Conservation (phyloP, 2,797 vertebrate genomes). For the Bucorvus abyssinicus region DNA sequence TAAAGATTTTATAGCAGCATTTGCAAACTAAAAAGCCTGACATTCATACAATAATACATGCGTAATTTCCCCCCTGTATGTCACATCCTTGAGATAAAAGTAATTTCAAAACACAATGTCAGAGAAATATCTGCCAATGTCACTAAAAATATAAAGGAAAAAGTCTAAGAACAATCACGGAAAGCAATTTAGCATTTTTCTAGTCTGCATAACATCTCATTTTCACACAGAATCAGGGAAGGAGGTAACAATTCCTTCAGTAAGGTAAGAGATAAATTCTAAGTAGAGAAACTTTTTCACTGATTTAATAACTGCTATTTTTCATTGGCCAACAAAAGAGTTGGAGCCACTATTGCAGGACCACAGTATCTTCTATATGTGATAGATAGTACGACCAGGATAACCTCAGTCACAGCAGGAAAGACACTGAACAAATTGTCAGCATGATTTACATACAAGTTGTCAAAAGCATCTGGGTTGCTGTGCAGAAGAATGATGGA, state of each 20-base stretch:
- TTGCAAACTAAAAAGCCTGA: conserved; percentile 68
- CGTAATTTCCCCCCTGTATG: conserved; percentile 64
- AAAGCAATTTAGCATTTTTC: conserved; percentile 28
- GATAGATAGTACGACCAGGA: conserved; percentile 69
- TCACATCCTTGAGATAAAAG: conserved; percentile 62
- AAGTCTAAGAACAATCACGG: conserved; percentile 1
- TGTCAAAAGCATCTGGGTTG: conserved; percentile 77
- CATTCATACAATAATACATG: conserved; percentile 65
- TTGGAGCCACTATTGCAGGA: conserved; percentile 43
- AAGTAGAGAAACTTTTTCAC: conserved; percentile 6
- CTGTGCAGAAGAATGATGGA: conserved; percentile 76
- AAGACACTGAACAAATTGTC: conserved; percentile 78
- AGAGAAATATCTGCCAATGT: conserved; percentile 52
- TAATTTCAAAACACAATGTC: conserved; percentile 69
- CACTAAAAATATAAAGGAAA: conserved; percentile 16
- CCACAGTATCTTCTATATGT: background rate
- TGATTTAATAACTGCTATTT: conserved; percentile 43
- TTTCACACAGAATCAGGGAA: background rate
- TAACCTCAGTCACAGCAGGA: conserved; percentile 72
- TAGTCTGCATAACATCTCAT: background rate
- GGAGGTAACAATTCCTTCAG: background rate
- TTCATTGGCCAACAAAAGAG: conserved; percentile 41
- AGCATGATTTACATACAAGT: conserved; percentile 74
- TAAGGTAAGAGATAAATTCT: conserved; percentile 36
- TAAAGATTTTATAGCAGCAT: conserved; percentile 66